Evolutionary conservation across 2,888 invertebrate species (phyloP).

Genomic region (Tachina grossa): DNA sequence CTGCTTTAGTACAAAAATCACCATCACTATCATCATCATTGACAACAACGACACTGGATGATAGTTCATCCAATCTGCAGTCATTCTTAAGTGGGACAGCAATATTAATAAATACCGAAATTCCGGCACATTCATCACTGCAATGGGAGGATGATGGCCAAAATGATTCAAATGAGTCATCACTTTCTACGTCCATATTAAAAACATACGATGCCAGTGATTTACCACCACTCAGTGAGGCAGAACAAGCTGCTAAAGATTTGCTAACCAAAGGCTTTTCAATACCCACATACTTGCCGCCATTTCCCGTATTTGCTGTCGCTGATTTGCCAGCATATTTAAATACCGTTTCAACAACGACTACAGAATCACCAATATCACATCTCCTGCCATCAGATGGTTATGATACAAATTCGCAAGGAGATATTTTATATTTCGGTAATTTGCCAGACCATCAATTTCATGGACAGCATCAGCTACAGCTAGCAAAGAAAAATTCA

Average conservation of each 20-base stretch:
- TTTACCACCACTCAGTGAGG: conserved; percentile 68
- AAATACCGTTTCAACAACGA: conserved; percentile 75
- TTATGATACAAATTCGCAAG: conserved; percentile 71
- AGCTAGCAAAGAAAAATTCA: conserved; percentile 76
- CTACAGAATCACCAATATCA: conserved; percentile 68
- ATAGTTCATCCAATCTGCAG: conserved; percentile 45
- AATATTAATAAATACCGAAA: conserved; percentile 44
- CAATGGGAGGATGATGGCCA: conserved; percentile 36
- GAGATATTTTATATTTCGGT: conserved; percentile 63
- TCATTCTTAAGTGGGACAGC: conserved; percentile 50
- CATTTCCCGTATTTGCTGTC: conserved; percentile 79
- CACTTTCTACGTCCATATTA: conserved; percentile 58
- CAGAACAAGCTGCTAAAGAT: conserved; percentile 74
- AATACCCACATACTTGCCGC: conserved; percentile 80
- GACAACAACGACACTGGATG: conserved; percentile 49
- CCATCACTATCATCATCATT: conserved; percentile 72
- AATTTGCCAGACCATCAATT: conserved; percentile 66
- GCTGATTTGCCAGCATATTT: conserved; percentile 79
- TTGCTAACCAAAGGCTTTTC: conserved; percentile 80
- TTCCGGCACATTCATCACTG: conserved; percentile 40
- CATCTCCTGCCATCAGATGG: conserved; percentile 74
- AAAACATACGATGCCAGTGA: conserved; percentile 62
- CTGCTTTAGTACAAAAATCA: conserved; percentile 57
- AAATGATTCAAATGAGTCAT: conserved; percentile 63
- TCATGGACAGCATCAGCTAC: conserved; percentile 42